phyloP scores from a whole-genome alignment of 2,888 invertebrate genomes.

The Limnephilus marmoratus region DNA sequence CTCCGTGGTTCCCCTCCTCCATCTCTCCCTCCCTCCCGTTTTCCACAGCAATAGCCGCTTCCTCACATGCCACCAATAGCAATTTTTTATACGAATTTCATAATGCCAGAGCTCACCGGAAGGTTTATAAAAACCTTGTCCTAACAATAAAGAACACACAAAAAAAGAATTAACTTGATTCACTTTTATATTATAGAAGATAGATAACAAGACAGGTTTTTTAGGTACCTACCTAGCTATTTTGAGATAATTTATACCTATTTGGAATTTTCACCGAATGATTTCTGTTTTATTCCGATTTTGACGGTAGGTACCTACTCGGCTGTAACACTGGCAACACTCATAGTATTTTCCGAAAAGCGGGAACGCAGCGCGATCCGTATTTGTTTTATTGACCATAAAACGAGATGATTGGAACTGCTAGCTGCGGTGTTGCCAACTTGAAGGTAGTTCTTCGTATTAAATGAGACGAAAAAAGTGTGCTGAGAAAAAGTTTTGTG shows the following conservation, averaged over 20 bases:
- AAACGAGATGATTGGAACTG: conserved; percentile 49
- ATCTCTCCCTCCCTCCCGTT: no score
- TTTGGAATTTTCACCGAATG: background rate
- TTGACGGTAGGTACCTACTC: background rate
- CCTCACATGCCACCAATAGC: no score
- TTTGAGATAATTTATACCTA: background rate
- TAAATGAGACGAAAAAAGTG: no score
- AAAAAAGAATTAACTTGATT: no score
- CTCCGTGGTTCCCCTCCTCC: no score
- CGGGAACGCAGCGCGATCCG: conserved; percentile 3
- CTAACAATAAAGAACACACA: no score
- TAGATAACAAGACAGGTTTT: background rate
- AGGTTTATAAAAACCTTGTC: no score
- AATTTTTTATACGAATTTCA: no score
- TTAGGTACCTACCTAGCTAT: background rate
- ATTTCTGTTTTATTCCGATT: background rate
- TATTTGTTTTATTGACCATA: conserved; percentile 53
- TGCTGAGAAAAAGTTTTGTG: no score
- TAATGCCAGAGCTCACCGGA: no score
- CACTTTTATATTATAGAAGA: no score
- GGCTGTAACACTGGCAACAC: background rate
- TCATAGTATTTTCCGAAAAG: conserved; percentile 16
- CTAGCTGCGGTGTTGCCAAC: conserved; percentile 26
- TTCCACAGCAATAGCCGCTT: no score
- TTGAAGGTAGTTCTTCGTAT: background rate